Evolutionary conservation across 2,888 invertebrate species (phyloP).

Genomic region (Leucoma salicis): DNA sequence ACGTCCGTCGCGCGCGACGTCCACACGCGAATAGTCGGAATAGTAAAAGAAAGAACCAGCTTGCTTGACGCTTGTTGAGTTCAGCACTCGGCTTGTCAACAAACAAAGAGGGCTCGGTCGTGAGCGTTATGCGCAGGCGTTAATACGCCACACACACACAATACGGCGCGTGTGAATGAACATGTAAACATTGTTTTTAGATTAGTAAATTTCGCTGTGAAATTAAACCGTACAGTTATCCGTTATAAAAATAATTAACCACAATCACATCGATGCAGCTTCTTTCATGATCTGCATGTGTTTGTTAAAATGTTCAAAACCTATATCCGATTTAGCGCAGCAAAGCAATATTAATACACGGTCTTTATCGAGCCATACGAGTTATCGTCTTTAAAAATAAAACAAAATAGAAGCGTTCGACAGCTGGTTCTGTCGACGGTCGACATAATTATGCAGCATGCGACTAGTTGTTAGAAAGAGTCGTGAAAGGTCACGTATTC

Average conservation of each 20-base stretch:
- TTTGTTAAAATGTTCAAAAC: neutral
- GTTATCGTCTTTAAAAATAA: constrained; percentile 21
- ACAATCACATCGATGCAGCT: neutral
- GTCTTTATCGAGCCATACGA: constrained; percentile 9
- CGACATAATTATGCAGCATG: constrained; percentile 19
- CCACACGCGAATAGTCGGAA: constrained; percentile 48
- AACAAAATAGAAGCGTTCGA: constrained; percentile 22
- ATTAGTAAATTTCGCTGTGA: constrained; percentile 32
- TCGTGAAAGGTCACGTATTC: constrained; percentile 35
- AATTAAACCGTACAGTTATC: constrained; percentile 10
- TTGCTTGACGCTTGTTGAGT: constrained; percentile 53
- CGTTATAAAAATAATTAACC: constrained; percentile 3
- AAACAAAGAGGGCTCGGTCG: constrained; percentile 76
- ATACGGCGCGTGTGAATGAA: constrained; percentile 65
- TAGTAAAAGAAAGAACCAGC: constrained; percentile 14
- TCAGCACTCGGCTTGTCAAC: constrained; percentile 70
- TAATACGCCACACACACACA: constrained; percentile 60
- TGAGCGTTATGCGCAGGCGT: constrained; percentile 63
- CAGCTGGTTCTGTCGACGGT: constrained; percentile 17
- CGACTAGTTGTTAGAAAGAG: constrained; percentile 16
- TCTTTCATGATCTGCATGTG: neutral
- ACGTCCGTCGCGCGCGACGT: constrained; percentile 48
- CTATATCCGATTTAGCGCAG: constrained; percentile 2
- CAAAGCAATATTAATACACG: constrained; percentile 23
- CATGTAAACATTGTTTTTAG: constrained; percentile 60